phyloP scores from a whole-genome alignment of 2,888 invertebrate species.

The Ormyrus thymus region DNA sequence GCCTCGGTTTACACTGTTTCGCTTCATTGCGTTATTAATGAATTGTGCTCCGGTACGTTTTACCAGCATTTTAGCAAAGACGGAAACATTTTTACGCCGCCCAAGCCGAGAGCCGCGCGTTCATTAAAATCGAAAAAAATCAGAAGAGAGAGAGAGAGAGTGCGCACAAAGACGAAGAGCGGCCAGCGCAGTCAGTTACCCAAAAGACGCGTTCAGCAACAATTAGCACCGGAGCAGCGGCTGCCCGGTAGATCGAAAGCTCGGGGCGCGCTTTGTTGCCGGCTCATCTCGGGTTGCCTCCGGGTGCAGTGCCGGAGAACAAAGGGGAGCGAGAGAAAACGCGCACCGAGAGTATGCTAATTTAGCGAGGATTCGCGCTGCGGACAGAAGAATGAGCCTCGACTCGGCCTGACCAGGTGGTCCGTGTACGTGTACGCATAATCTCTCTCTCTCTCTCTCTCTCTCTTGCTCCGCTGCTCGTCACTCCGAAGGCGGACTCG shows the following conservation, averaged over 20 bases:
- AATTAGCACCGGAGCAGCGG: background rate
- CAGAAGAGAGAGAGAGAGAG: too few species aligned
- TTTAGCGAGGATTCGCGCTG: constrained; percentile 62
- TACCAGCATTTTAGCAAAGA: too few species aligned
- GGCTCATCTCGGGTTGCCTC: background rate
- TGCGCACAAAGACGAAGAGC: too few species aligned
- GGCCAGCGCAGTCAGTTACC: too few species aligned
- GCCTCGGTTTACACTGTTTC: constrained; percentile 10
- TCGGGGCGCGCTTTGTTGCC: constrained; percentile 39
- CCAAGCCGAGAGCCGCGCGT: too few species aligned
- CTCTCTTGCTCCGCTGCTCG: constrained; percentile 1
- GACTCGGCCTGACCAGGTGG: constrained; percentile 66
- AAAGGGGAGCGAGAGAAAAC: background rate
- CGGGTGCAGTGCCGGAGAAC: constrained; percentile 1
- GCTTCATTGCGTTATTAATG: background rate
- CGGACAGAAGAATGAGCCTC: constrained; percentile 67
- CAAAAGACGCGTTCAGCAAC: background rate
- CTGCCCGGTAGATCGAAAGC: background rate
- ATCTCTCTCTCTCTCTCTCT: constrained; percentile 29
- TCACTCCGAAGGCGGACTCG: constrained; percentile 25
- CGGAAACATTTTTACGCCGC: too few species aligned
- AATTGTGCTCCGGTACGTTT: background rate
- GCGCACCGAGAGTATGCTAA: constrained; percentile 61
- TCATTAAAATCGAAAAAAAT: too few species aligned
- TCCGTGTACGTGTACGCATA: constrained; percentile 53